Base-by-base conservation (phyloP, 2,113 vertebrate species). In the Dasyprocta punctata region DNA sequence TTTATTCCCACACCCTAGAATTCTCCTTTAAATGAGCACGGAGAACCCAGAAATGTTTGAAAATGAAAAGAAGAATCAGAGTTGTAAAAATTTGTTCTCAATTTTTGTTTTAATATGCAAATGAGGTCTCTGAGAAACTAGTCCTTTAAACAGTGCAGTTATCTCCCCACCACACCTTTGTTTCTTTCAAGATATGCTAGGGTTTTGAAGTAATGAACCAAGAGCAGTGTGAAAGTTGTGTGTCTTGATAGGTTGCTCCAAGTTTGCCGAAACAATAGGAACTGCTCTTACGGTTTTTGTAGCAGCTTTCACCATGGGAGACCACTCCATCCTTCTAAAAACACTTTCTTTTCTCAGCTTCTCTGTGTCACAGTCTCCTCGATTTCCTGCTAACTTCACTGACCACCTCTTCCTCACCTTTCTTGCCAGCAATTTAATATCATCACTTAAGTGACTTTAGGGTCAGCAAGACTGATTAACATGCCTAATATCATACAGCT, bases 21-120 rank as follows among this genome's bases (percentile, higher is more conserved):
- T 71, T 91, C 81, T 89, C 86, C 81, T 84, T 97, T 54, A 95
- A 60, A 56, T 77, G 69, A 63, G 33, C 36, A 82, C 13, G 63
- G 63, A 97, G 61, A 89, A 71, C 81, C 56, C 58, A 78, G 89
- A 85, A 89, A 69, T 91, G 60, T 14, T 22, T 77, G 38, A 56
- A 90, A 81, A 33, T 71, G 14, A 30, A 95, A 89, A 26, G 52
- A 60, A 77, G 82, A 92, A 58, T 11, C 2, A 69, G 60, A 80
- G 2, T 80, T 67, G 26, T 92, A 69, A 92, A 95, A 63, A 81
- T 75, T 24, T 73, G 73, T 95, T 65, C 71, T 86, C 56, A 58
- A 54, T 63, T 41, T 96, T 52, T 84, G 26, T 82, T 44, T 77
- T 92, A 60, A 60, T 75, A 58, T 49, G 16, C 52, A 95, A 82